Evolutionary conservation across 2,113 vertebrate genomes (phyloP).

Genomic region (Eolophus roseicapilla): DNA sequence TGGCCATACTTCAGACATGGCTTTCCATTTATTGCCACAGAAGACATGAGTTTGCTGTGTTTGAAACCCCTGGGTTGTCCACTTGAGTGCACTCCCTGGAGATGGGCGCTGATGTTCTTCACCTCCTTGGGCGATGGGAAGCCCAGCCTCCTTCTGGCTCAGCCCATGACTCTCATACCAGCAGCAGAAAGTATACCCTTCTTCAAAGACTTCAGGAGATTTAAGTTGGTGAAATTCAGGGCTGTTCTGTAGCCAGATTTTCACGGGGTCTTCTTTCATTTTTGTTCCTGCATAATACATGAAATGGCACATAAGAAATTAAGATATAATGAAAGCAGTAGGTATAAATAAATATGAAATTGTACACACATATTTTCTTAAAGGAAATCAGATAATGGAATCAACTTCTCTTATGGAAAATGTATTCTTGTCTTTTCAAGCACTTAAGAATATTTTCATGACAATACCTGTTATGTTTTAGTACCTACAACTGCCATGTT

Average conservation of each 20-base stretch:
- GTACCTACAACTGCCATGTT: background rate
- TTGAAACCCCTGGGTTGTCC: background rate
- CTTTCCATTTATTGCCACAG: background rate
- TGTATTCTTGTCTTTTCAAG: slow-evolving; percentile 26
- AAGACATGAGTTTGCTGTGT: background rate
- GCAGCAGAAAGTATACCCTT: background rate
- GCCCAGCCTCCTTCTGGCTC: background rate
- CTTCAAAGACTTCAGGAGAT: background rate
- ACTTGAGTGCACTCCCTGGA: rapidly evolving
- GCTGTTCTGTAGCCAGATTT: background rate
- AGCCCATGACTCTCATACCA: background rate
- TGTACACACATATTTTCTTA: slow-evolving; percentile 31
- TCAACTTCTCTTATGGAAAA: background rate
- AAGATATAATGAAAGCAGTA: slow-evolving; percentile 17
- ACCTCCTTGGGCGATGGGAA: rapidly evolving
- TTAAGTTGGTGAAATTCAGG: background rate
- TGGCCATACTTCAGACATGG: background rate
- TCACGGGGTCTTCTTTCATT: background rate
- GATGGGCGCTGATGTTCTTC: background rate
- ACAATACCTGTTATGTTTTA: slow-evolving; percentile 23
- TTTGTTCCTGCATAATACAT: slow-evolving; percentile 9
- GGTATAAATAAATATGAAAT: slow-evolving; percentile 60
- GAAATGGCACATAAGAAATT: slow-evolving; percentile 1
- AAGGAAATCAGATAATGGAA: slow-evolving; percentile 51
- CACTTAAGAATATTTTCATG: slow-evolving; percentile 31